Conservation (phyloP, 2,888 invertebrate genomes). For the Scelioninae gen. 2 region DNA sequence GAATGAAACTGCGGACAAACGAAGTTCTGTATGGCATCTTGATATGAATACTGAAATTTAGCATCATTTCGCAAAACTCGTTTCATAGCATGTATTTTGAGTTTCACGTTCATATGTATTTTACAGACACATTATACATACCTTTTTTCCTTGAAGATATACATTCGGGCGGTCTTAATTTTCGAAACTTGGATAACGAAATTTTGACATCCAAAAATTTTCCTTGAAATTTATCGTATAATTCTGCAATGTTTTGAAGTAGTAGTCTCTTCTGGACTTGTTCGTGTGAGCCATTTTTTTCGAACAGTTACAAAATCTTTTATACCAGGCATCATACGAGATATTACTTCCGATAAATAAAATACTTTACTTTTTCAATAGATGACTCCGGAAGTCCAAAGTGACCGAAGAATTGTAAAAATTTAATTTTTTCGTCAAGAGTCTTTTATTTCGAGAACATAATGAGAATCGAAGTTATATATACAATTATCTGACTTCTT, state of each 20-base stretch:
- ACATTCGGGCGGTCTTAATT: background rate
- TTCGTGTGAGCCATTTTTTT: background rate
- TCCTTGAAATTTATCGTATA: background rate
- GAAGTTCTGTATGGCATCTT: too few species aligned
- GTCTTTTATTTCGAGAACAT: too few species aligned
- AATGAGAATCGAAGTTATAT: too few species aligned
- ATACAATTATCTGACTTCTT: too few species aligned
- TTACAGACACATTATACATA: background rate
- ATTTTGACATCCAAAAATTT: background rate
- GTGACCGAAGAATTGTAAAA: too few species aligned
- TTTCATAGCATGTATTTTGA: background rate
- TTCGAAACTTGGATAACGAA: background rate
- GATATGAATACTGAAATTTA: background rate
- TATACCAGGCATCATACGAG: constrained; percentile 13
- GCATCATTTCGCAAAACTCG: background rate
- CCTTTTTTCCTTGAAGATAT: constrained; percentile 3
- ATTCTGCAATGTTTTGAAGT: background rate
- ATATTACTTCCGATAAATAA: constrained; percentile 15
- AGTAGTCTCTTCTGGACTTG: constrained; percentile 4
- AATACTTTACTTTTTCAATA: too few species aligned
- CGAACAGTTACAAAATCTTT: background rate
- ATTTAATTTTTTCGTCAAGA: too few species aligned
- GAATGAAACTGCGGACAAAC: too few species aligned
- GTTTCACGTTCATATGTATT: constrained; percentile 5
- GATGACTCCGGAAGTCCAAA: too few species aligned